A percentile compares a stretch with the other conserved stretches of the same genome.
phyloP scores from a whole-genome alignment of 2,888 invertebrate species.

The Ornithoptera priamus region DNA sequence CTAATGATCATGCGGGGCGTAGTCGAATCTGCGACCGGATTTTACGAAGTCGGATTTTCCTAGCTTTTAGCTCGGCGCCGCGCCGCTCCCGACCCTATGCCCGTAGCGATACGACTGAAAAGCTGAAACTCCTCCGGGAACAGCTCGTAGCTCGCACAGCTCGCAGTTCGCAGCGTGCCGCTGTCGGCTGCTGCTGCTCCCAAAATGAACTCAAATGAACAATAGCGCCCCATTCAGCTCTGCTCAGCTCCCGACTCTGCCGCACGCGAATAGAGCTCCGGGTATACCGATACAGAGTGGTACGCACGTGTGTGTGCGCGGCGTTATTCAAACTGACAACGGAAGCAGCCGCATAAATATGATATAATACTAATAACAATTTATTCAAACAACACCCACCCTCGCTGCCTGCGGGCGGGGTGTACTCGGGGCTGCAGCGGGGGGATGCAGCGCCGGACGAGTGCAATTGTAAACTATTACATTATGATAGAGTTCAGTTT shows the following conservation, averaged over 20 bases:
- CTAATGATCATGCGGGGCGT: constrained; percentile 51
- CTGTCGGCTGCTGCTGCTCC: constrained; percentile 50
- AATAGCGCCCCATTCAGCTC: constrained; percentile 31
- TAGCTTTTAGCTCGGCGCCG: constrained; percentile 28
- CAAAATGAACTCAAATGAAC: constrained; percentile 40
- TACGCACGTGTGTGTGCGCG: constrained; percentile 33
- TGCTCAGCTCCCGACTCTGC: constrained; percentile 33
- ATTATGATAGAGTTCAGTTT: constrained; percentile 4
- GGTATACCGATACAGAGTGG: constrained; percentile 31
- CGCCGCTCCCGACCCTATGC: constrained; percentile 33
- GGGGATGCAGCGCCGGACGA: not conserved
- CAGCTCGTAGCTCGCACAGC: constrained; percentile 31
- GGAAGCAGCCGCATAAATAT: constrained; percentile 50
- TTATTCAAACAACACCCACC: constrained; percentile 38
- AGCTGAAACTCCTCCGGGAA: constrained; percentile 18
- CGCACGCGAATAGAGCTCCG: constrained; percentile 24
- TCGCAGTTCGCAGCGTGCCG: constrained; percentile 42
- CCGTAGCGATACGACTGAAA: constrained; percentile 28
- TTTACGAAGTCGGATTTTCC: constrained; percentile 31
- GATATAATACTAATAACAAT: constrained; percentile 51
- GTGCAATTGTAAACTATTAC: constrained; percentile 4
- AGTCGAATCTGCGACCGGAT: constrained; percentile 32
- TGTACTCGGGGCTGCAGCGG: not conserved
- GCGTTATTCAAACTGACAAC: constrained; percentile 45
- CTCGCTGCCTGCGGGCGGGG: not conserved